phyloP scores from a whole-genome alignment of 1,140 invertebrate species.

The Phthorimaea operculella region DNA sequence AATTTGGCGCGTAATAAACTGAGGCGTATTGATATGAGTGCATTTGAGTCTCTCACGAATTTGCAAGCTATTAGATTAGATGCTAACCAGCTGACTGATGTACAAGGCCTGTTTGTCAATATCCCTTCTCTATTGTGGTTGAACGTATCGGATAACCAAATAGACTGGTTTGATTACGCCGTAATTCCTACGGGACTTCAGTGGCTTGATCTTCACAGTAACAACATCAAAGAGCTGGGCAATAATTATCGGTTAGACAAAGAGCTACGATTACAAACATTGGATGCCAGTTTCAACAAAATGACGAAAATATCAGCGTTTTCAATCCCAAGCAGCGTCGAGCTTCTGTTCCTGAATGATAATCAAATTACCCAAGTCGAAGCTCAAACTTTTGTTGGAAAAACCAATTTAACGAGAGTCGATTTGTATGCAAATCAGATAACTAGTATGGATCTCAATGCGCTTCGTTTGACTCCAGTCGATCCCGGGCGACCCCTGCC shows the following conservation, averaged over 20 bases:
- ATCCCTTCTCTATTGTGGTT: conserved; percentile 86
- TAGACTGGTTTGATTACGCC: conserved; percentile 91
- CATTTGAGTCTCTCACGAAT: conserved; percentile 82
- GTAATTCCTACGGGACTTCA: conserved; percentile 83
- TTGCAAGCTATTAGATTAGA: conserved; percentile 89
- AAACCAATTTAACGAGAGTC: conserved; percentile 83
- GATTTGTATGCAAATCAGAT: conserved; percentile 90
- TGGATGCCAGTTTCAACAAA: conserved; percentile 87
- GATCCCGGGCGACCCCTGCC: conserved; percentile 76
- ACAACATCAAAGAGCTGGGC: conserved; percentile 83
- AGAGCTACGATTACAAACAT: conserved; percentile 77
- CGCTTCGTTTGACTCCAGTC: conserved; percentile 78
- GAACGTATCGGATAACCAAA: conserved; percentile 91
- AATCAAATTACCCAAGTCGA: conserved; percentile 83
- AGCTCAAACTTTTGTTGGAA: conserved; percentile 85
- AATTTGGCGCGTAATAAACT: conserved; percentile 91
- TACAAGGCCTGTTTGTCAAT: conserved; percentile 86
- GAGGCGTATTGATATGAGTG: conserved; percentile 80
- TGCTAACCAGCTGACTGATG: conserved; percentile 85
- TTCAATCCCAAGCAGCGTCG: conserved; percentile 81
- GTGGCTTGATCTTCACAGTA: conserved; percentile 92
- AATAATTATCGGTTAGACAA: conserved; percentile 79
- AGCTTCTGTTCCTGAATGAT: conserved; percentile 84
- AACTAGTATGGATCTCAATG: conserved; percentile 82
- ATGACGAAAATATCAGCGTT: conserved; percentile 75